phyloP scores from a whole-genome alignment of 1,140 invertebrate genomes.

The Belonocnema kinseyi region DNA sequence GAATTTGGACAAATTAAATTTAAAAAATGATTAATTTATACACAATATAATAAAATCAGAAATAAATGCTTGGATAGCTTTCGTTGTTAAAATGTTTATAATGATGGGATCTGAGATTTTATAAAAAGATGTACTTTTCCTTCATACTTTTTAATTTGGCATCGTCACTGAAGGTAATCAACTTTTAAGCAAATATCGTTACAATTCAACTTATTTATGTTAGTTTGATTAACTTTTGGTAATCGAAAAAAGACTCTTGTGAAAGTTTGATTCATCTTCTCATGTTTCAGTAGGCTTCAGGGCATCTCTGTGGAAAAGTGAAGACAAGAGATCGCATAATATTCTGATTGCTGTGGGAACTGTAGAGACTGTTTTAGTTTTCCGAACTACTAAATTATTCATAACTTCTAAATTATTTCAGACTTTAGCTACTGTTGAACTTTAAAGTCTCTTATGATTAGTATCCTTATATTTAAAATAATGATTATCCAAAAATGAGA shows the following conservation, averaged over 20 bases:
- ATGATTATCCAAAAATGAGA: background rate
- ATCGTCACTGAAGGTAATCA: too few species aligned
- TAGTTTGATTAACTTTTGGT: background rate
- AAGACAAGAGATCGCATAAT: conserved; percentile 21
- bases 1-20: too few species aligned
- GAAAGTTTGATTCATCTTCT: background rate
- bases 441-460: background rate
- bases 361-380: conserved; percentile 2
- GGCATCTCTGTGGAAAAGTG: background rate
- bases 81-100: too few species aligned
- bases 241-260: conserved; percentile 1
- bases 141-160: too few species aligned
- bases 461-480: background rate
- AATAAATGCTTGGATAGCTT: too few species aligned
- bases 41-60: too few species aligned
- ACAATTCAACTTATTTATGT: too few species aligned
- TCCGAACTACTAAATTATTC: conserved; percentile 13
- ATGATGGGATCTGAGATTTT: too few species aligned
- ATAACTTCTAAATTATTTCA: background rate
- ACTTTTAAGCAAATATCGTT: too few species aligned
- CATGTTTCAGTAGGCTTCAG: background rate
- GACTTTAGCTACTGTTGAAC: background rate
- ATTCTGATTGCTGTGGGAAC: conserved; percentile 10
- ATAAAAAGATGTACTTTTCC: too few species aligned
- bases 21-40: too few species aligned